A percentile compares a stretch with the other conserved stretches of the same genome.
Conservation (phyloP, 2,113 vertebrate genomes). For the Callipepla squamata region DNA sequence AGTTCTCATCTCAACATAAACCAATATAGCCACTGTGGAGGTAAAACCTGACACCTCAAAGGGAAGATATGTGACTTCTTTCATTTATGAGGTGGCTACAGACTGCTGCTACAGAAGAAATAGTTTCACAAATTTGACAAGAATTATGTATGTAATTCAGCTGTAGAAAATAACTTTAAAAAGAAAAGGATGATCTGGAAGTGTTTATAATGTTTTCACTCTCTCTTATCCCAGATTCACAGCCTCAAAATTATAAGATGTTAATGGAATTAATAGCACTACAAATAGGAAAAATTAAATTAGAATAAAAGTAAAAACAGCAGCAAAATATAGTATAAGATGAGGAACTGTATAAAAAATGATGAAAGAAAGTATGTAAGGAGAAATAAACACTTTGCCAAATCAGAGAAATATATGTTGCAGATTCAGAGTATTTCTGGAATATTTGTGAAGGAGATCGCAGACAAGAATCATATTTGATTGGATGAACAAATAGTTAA, state of each 20-base stretch:
- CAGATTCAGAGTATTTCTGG: not conserved
- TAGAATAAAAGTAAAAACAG: not conserved
- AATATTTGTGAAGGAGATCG: not conserved
- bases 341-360: not conserved
- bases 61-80: not conserved
- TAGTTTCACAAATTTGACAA: not conserved
- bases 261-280: not conserved
- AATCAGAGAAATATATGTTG: not conserved
- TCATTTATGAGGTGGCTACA: not conserved
- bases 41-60: not conserved
- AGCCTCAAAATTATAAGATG: not conserved
- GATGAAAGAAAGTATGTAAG: not conserved
- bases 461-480: not conserved
- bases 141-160: not conserved
- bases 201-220: not conserved
- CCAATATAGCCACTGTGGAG: not conserved
- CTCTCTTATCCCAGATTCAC: not conserved
- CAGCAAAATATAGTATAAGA: not conserved
- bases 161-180: not conserved
- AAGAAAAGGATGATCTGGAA: not conserved
- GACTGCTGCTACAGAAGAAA: not conserved
- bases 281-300: not conserved
- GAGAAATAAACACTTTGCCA: not conserved
- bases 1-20: not conserved
- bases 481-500: not conserved